A percentile compares a stretch with the other conserved stretches of the same genome.
These are phyloP conservation scores for Pemphredon lugubris DNA, from an alignment of 2,888 invertebrate genomes.

Conservation along the genomic window DNA sequence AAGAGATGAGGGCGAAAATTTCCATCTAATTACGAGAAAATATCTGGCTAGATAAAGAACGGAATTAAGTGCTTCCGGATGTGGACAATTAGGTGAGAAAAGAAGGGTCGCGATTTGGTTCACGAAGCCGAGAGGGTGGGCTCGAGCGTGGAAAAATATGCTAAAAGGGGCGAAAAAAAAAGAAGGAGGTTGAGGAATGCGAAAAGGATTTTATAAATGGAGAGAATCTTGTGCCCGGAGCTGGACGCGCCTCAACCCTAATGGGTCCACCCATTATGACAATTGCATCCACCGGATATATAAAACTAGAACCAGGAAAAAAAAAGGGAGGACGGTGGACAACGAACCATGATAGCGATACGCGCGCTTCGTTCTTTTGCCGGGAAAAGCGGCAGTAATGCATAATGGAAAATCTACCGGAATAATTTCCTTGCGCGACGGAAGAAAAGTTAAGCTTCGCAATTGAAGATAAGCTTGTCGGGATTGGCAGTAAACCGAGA, in stretches of 20 bases:
- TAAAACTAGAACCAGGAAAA: constrained; percentile 56
- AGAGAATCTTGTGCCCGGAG: constrained; percentile 31
- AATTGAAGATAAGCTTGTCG: no score
- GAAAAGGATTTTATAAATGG: constrained; percentile 71
- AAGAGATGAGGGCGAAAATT: not conserved
- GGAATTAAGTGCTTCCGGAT: constrained; percentile 44
- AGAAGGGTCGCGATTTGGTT: constrained; percentile 29
- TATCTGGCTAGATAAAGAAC: constrained; percentile 9
- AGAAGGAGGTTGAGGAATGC: constrained; percentile 45
- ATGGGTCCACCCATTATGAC: constrained; percentile 71
- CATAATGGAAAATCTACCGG: no score
- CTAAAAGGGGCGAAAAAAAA: constrained; percentile 46
- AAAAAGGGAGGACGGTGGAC: constrained; percentile 37
- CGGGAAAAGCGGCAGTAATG: no score
- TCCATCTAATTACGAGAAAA: constrained; percentile 33
- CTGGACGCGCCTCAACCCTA: constrained; percentile 46
- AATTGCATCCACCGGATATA: constrained; percentile 67
- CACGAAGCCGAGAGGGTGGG: constrained; percentile 33
- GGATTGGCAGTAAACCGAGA: no score
- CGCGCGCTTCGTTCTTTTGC: not conserved
- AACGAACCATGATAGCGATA: constrained; percentile 24
- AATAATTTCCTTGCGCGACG: no score
- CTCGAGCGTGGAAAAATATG: constrained; percentile 56
- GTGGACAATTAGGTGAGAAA: constrained; percentile 48
- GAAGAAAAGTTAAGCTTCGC: no score